phyloP scores from a whole-genome alignment of 2,888 invertebrate species.

The Cyrtodaria siliqua region DNA sequence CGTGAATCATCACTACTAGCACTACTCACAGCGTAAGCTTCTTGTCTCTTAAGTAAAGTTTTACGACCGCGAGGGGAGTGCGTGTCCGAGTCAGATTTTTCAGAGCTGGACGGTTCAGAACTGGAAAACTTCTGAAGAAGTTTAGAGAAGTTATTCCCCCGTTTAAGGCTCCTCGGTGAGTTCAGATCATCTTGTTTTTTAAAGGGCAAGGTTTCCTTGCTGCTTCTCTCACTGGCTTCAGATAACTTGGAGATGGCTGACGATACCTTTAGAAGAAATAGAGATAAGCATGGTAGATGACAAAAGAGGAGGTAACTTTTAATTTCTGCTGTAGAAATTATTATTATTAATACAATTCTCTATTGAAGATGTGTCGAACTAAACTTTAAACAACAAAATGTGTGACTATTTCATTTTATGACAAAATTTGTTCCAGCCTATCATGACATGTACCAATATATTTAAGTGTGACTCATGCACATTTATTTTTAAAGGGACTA shows the following conservation, averaged over 20 bases:
- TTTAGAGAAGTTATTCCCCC: slow-evolving; percentile 73
- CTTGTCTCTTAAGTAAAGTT: slow-evolving; percentile 65
- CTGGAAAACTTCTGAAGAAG: slow-evolving; percentile 79
- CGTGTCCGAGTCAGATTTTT: slow-evolving; percentile 67
- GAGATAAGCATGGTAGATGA: no score
- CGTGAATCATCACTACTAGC: slow-evolving; percentile 70
- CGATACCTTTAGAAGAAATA: slow-evolving; percentile 55
- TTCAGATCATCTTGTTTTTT: slow-evolving; percentile 47
- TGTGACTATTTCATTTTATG: no score
- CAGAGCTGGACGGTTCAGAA: slow-evolving; percentile 74
- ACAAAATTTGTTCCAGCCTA: no score
- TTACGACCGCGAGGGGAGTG: slow-evolving; percentile 56
- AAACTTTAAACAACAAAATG: no score
- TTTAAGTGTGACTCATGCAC: no score
- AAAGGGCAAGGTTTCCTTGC: slow-evolving; percentile 34
- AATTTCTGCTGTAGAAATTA: no score
- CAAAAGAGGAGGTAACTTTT: no score
- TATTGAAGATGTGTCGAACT: no score
- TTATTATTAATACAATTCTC: no score
- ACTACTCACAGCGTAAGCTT: slow-evolving; percentile 68
- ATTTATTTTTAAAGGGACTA: no score
- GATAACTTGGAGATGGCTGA: slow-evolving; percentile 66
- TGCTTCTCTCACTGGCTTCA: slow-evolving; percentile 52
- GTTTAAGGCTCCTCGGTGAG: slow-evolving; percentile 62
- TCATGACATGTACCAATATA: no score